These are phyloP conservation scores for Agonopterix arenella DNA, from an alignment of 2,888 invertebrate species.

Conservation along the genomic window DNA sequence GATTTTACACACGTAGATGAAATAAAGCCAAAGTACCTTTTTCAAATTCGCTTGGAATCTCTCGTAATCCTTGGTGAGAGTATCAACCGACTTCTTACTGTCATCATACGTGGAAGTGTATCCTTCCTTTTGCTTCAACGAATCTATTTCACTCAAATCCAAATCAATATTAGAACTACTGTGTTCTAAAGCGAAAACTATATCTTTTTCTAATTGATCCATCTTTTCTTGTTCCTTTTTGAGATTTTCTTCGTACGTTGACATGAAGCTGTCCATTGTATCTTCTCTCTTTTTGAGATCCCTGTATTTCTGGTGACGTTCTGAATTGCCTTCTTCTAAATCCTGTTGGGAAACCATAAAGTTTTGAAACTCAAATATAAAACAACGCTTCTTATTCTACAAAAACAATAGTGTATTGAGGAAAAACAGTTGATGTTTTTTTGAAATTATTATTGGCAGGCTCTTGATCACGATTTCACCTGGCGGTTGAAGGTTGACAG, in stretches of 20 bases:
- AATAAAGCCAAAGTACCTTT: slow-evolving; percentile 51
- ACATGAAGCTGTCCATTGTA: slow-evolving; percentile 86
- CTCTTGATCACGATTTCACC: too few relatives aligned
- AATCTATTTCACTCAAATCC: slow-evolving; percentile 76
- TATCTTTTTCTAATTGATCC: slow-evolving; percentile 77
- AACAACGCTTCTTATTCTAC: not conserved
- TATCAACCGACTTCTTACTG: slow-evolving; percentile 65
- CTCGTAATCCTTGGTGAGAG: slow-evolving; percentile 64
- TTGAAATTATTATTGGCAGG: too few relatives aligned
- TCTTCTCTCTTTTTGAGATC: slow-evolving; percentile 88
- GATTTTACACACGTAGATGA: not conserved
- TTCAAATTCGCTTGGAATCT: slow-evolving; percentile 79
- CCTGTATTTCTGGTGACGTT: slow-evolving; percentile 86
- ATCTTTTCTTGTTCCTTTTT: slow-evolving; percentile 80
- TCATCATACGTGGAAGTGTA: slow-evolving; percentile 62
- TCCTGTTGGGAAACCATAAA: slow-evolving; percentile 48
- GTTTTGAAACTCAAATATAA: not conserved
- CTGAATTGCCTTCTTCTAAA: slow-evolving; percentile 82
- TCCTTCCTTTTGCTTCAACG: slow-evolving; percentile 64
- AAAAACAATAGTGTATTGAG: too few relatives aligned
- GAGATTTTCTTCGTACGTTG: slow-evolving; percentile 79
- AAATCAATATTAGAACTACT: slow-evolving; percentile 80
- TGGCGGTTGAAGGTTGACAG: too few relatives aligned
- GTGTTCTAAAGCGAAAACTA: slow-evolving; percentile 80
- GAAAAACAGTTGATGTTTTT: too few relatives aligned